Evolutionary conservation across 2,888 invertebrate genomes (phyloP).

Genomic region (Agonum fuliginosum): DNA sequence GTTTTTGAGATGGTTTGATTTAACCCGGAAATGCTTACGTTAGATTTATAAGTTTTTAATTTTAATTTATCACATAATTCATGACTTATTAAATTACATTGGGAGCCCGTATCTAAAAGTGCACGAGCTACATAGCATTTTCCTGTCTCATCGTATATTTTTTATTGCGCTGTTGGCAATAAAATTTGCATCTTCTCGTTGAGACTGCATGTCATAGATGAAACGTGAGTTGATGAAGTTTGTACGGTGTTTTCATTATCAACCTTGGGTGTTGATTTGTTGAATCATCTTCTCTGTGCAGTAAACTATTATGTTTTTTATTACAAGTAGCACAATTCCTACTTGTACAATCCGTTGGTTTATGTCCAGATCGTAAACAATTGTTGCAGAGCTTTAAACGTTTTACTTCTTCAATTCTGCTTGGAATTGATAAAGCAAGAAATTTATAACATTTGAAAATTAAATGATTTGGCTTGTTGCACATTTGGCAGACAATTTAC

Average conservation of each 20-base stretch:
- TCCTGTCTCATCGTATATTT: background rate
- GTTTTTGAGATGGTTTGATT: background rate
- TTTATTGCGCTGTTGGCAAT: background rate
- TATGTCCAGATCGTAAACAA: background rate
- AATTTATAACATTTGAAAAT: background rate
- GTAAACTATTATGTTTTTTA: slow-evolving; percentile 13
- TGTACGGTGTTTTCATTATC: background rate
- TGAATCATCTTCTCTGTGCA: background rate
- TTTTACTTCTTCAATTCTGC: background rate
- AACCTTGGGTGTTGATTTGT: background rate
- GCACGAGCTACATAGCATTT: background rate
- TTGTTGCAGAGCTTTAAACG: background rate
- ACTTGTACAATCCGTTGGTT: background rate
- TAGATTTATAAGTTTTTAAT: background rate
- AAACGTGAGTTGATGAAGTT: background rate
- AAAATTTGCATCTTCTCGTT: background rate
- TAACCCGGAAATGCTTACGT: background rate
- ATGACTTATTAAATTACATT: background rate
- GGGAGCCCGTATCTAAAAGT: background rate
- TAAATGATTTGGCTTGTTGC: background rate
- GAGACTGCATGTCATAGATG: background rate
- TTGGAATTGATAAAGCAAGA: background rate
- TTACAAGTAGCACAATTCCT: background rate
- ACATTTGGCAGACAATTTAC: background rate
- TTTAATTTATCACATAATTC: background rate